Percentiles rank a stretch among this genome's conserved stretches.
Conservation (phyloP, 2,113 vertebrate species). For the Dendrocopos noguchii region DNA sequence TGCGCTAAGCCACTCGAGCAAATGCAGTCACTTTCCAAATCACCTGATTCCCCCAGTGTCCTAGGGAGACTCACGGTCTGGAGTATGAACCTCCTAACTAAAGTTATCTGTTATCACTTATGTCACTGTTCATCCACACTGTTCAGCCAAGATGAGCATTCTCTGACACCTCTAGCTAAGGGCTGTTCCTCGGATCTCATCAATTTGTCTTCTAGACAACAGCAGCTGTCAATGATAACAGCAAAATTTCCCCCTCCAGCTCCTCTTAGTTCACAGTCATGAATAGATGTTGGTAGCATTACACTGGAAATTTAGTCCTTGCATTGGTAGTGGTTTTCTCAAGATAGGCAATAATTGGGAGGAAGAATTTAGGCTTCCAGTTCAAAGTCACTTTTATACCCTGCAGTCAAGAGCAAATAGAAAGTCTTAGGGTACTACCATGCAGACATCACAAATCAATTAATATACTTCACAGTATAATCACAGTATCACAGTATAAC, state of each 20-base stretch:
- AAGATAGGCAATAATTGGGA: not conserved
- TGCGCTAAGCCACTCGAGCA: not conserved
- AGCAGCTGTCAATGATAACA: not conserved
- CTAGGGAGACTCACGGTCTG: not conserved
- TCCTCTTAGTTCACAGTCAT: not conserved
- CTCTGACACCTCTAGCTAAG: not conserved
- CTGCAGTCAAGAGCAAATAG: not conserved
- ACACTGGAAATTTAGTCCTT: conserved; percentile 9
- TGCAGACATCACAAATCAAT: not conserved
- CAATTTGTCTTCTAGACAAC: not conserved
- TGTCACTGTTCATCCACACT: not conserved
- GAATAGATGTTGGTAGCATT: not conserved
- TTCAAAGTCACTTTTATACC: not conserved
- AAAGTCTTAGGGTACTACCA: not conserved
- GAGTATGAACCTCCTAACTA: not conserved
- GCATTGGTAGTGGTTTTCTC: not conserved
- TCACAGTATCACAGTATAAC: too few species aligned
- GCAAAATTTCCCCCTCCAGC: not conserved
- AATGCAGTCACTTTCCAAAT: not conserved
- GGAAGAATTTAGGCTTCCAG: not conserved
- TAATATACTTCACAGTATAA: too few species aligned
- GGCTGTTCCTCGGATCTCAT: not conserved
- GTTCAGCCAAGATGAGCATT: not conserved
- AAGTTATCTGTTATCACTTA: not conserved
- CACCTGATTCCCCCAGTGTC: not conserved